Conservation (phyloP, 2,888 invertebrate genomes). For the Hofmannophila pseudospretella region DNA sequence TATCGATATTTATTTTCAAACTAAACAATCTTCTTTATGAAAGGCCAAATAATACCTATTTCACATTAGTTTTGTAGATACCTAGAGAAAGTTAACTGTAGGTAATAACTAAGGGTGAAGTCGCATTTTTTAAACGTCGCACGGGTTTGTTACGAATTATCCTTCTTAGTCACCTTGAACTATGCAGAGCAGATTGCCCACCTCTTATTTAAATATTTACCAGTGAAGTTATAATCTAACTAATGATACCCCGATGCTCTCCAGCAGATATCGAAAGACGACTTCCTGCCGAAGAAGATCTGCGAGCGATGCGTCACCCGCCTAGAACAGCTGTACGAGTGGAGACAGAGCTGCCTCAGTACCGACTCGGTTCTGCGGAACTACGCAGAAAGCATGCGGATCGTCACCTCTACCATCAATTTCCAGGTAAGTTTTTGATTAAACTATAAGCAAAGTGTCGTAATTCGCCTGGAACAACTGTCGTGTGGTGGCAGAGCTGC, state of each 20-base stretch:
- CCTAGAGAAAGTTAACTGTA: no score
- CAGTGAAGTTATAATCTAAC: no score
- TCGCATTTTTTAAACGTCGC: no score
- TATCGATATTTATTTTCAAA: no score
- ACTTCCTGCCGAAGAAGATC: constrained; percentile 84
- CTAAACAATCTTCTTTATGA: no score
- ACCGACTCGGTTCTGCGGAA: constrained; percentile 82
- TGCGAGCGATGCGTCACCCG: constrained; percentile 82
- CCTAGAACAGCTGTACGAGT: constrained; percentile 83
- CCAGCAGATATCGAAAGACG: constrained; percentile 84
- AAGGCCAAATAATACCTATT: no score
- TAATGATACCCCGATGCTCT: constrained; percentile 13
- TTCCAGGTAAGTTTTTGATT: constrained; percentile 73
- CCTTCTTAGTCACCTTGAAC: no score
- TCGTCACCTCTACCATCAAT: constrained; percentile 81
- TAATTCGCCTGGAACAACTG: constrained; percentile 81
- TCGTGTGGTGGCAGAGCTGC: constrained; percentile 83
- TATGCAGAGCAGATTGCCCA: no score
- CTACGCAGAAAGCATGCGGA: constrained; percentile 83
- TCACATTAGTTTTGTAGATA: no score
- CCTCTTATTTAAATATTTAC: no score
- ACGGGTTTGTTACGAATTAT: no score
- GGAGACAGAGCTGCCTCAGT: constrained; percentile 81
- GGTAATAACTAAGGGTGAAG: no score
- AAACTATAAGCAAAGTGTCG: constrained; percentile 19